Evolutionary conservation across 2,888 invertebrate genomes (phyloP), one percentile per base, ranked within the genome.

Genomic region (Sclerodermus sp.): DNA sequence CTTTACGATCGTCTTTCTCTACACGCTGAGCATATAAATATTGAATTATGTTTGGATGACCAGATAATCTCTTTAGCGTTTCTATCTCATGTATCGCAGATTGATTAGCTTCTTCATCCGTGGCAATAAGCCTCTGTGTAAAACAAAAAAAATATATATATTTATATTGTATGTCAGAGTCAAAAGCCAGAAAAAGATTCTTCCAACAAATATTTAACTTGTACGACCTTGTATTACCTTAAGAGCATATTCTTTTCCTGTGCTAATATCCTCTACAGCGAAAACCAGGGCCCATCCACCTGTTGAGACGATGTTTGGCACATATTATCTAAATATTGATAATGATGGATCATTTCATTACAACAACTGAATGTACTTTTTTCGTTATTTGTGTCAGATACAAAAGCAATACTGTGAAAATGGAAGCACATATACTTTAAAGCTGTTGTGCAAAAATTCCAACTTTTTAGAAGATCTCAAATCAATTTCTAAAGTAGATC

Each of bases 261-360:
- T 86, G 55, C 87, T 84, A 54, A 88, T 80, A 81, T 96, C 96
- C 84, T 95, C 93, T 66, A 93, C 96, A 64, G 93, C 90, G 83
- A 91, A 96, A 51, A 96, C 96, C 82, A 93, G 90, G 53, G 95
- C 96, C 84, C 93, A 96, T 57, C 96, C 96, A 83, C 96, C 96
- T 96, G 82, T 58, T 62, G 47, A 57, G 53, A 62, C 42, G 57
- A 55, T 40, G 41, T 53, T 60, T 53, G 45, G 32, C 47, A 54
- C 46, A 54, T 29, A 55, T 62, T 57, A 47, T 51, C 53, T 50
- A 48, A 58, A 51, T 42, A 17, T 48, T 38, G n/a, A 47, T 42
- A 36, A 44, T 12, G 34, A 43, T 39, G 23, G 30, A 49, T 47
- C 42, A 50, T 47, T 53, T 42, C 37, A 49, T 57, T 47, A 38